Percentiles rank a stretch among this genome's conserved stretches.
phyloP scores from a whole-genome alignment of 2,888 invertebrate species.

The Heliconius erato region DNA sequence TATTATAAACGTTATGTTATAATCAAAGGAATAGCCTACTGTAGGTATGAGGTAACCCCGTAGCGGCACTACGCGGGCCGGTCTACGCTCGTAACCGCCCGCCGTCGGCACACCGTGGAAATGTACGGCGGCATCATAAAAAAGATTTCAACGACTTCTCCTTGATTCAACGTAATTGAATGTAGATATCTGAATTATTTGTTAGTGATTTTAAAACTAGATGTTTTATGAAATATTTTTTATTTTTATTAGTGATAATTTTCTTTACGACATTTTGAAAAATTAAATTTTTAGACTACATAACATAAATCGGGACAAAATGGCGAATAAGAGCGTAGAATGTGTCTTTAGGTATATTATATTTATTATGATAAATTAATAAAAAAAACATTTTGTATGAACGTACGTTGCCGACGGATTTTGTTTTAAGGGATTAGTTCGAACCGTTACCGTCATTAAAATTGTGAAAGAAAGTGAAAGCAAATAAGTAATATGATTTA shows the following conservation, averaged over 20 bases:
- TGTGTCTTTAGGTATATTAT: too few relatives aligned
- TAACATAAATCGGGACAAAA: not conserved
- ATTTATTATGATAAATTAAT: not conserved
- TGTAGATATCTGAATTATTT: not conserved
- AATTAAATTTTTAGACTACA: too few relatives aligned
- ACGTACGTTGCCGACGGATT: not conserved
- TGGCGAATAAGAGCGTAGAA: not conserved
- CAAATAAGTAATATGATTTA: not conserved
- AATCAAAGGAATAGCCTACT: not conserved
- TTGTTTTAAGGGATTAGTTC: not conserved
- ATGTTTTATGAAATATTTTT: not conserved
- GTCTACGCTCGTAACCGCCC: constrained; percentile 35
- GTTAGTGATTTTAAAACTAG: not conserved
- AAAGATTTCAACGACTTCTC: constrained; percentile 35
- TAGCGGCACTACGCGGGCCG: constrained; percentile 20
- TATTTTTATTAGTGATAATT: not conserved
- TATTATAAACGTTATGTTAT: not conserved
- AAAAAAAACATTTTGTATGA: too few relatives aligned
- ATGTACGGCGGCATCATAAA: constrained; percentile 18
- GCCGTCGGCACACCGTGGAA: constrained; percentile 30
- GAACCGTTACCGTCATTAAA: not conserved
- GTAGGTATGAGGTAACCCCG: not conserved
- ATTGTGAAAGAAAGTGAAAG: not conserved
- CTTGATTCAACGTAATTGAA: not conserved
- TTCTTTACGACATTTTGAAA: too few relatives aligned